Base-by-base conservation (phyloP, 2,888 invertebrate genomes). In the Lamellibrachia columna region DNA sequence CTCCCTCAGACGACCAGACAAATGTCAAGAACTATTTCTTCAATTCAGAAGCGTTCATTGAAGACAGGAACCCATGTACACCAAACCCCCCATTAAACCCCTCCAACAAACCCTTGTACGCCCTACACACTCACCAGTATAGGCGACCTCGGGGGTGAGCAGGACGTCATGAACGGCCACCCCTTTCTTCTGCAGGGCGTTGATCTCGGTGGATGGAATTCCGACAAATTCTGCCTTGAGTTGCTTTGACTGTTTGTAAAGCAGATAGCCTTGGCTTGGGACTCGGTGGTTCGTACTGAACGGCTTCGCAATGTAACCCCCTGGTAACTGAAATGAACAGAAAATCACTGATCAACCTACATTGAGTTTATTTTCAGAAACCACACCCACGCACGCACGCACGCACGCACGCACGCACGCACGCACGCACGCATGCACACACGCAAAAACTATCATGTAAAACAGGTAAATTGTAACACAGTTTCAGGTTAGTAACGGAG, bases 221-320 rank as follows among this genome's bases (percentile, higher is more conserved):
- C 94, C 95, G 11, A 92, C 91, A 91, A 93, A 95, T 90, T 95
- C 95, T n/a, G 94, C 92, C 92, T 95, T 95, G 90, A 95, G 93
- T 52, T 93, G 93, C 92, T 94, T 95, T 7, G 93, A 91, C 22
- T 93, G 92, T 90, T 94, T 94, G 94, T 96, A 96, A 11, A 96
- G 52, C n/a, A 96, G 94, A 93, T 96, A 96, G 15, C 96, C 96
- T 92, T 95, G 95, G 93, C 96, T 96, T 11, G 93, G 93, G 6
- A 96, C 95, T 7, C 95, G 92, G 93, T 96, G 96, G 28, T 94
- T 93, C 7, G 96, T 96, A 3, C 95, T 94, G 93, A 96, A 96
- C 8, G 95, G 90, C 93, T 75, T 95, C 94, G 93, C 93, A 93
- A 92, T 95, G 94, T 28, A 58, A 8, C 94, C 93, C 91, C 93